Base-by-base conservation (phyloP, 2,113 vertebrate species). In the Deroptyus accipitrinus region DNA sequence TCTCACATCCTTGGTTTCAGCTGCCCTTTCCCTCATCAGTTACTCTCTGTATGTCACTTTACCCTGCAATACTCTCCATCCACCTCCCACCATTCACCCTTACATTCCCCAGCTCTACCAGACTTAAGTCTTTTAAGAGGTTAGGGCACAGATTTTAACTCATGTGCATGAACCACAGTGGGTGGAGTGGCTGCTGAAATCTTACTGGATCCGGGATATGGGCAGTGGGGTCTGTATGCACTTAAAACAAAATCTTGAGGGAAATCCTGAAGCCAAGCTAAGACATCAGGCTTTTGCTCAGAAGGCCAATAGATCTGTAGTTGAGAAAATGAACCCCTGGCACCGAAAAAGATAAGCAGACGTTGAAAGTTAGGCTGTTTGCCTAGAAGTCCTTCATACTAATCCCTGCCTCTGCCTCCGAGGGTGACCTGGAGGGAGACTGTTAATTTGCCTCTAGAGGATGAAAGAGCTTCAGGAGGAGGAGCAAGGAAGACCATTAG, bases 181-280 rank as follows among this genome's bases (percentile, higher is more conserved):
- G 88, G 88, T 88, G 88, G 85, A 73, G 90, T 9, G 27, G 33
- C 83, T 92, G 90, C 86, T 89, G 83, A 89, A 96, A 91, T 93
- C 76, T 84, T 88, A 82, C 67, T 94, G 96, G 91, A 92, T 81
- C 52, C 67, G 48, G 1, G 3, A 64, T 68, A 91, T 31, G 66
- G 70, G 62, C 87, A 85, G 74, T 80, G 84, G 62, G 86, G 59
- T 92, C 74, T 93, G 87, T 61, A 51, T 41, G 74, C 61, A 75
- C 75, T 91, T 67, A 75, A 72, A 85, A 72, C 28, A 74, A 87
- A 93, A 82, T 11, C 91, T 86, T 82, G 39, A 76, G 83, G 95
- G 81, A 95, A 94, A 95, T 94, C 69, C 74, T 91, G 41, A 79
- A 94, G 88, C 88, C 95, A 95, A 92, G 49, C 80, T 79, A 91